Conservation (phyloP, 2,797 vertebrate genomes). For the Limosa lapponica region DNA sequence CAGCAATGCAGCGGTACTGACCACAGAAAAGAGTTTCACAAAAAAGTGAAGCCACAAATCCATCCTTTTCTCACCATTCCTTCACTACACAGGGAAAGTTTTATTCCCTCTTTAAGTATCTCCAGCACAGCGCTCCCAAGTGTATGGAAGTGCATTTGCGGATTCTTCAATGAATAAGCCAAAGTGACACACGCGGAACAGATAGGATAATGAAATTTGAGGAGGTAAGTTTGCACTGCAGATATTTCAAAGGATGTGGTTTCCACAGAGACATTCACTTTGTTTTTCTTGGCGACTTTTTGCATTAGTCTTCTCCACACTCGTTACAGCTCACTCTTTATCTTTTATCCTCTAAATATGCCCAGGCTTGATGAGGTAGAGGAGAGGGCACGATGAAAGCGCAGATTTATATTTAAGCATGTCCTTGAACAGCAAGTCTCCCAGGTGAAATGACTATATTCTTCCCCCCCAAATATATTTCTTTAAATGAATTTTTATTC, state of each 20-base stretch:
- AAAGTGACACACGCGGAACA: neutral
- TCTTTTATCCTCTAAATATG: neutral
- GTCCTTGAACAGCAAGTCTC: neutral
- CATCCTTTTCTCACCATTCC: neutral
- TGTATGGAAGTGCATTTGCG: neutral
- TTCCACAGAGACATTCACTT: neutral
- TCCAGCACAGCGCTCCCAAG: neutral
- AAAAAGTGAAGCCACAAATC: neutral
- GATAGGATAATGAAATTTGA: neutral
- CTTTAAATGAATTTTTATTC: neutral
- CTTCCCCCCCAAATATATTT: neutral
- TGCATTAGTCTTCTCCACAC: neutral
- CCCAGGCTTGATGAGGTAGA: neutral
- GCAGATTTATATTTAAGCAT: neutral
- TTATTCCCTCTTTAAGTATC: neutral
- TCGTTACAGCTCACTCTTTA: neutral
- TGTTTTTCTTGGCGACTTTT: neutral
- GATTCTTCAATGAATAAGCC: neutral
- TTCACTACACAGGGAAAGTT: neutral
- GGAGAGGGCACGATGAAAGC: neutral
- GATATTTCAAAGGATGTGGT: conserved; percentile 9
- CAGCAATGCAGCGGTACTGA: neutral
- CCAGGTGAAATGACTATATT: neutral
- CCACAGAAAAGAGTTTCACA: neutral
- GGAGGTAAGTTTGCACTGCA: neutral